phyloP scores from a whole-genome alignment of 1,140 invertebrate genomes.

The Drosophila sproati region DNA sequence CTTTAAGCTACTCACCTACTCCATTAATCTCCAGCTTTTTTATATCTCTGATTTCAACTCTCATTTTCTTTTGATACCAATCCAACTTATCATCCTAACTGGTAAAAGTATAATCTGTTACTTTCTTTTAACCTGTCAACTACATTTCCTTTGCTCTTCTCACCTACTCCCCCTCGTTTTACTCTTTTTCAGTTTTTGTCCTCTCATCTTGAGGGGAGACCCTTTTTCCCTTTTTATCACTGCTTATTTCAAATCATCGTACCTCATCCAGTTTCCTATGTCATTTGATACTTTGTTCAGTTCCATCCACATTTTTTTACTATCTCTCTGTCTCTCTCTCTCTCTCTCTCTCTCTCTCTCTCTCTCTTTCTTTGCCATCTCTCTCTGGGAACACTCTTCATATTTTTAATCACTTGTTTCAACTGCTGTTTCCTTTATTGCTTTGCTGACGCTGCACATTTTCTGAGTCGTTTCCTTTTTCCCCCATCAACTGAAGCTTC shows the following conservation, averaged over 20 bases:
- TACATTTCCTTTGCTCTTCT: not conserved
- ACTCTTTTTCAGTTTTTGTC: not conserved
- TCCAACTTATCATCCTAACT: not conserved
- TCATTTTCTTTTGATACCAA: not conserved
- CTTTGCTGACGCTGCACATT: slow-evolving; percentile 17
- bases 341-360: not conserved
- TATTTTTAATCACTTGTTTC: slow-evolving; percentile 26
- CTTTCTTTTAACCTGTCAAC: too few species aligned
- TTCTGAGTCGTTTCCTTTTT: slow-evolving; percentile 7
- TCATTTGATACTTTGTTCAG: slow-evolving; percentile 1
- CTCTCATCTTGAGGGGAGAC: not conserved
- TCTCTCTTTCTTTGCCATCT: not conserved
- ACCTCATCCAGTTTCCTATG: not conserved
- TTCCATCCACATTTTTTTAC: not conserved
- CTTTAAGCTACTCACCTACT: too few species aligned
- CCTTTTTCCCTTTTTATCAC: not conserved
- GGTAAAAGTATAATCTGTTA: not conserved
- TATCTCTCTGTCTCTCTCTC: not conserved
- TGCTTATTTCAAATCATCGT: not conserved
- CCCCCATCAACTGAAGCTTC: not conserved
- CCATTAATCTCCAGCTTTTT: too few species aligned
- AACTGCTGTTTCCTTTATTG: slow-evolving; percentile 32
- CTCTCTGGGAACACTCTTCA: not conserved
- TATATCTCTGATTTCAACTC: not conserved
- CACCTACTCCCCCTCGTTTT: too few species aligned